A percentile compares a stretch with the other conserved stretches of the same genome.
Conservation (phyloP, 1,140 invertebrate species). For the Heliconius hermathena region DNA sequence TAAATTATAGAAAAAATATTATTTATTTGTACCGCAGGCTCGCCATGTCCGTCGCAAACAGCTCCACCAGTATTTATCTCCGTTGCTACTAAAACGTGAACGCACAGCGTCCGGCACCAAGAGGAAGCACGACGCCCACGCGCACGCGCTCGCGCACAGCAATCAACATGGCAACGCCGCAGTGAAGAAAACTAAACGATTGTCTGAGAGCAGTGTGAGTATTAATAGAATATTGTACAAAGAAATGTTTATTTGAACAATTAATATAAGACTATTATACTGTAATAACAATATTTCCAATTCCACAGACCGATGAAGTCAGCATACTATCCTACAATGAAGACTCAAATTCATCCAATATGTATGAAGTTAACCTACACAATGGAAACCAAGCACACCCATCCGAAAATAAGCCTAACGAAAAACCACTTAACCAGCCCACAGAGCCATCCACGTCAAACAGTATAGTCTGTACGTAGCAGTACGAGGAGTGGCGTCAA, state of each 20-base stretch:
- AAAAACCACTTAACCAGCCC: constrained; percentile 40
- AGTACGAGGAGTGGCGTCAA: constrained; percentile 70
- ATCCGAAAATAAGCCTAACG: constrained; percentile 38
- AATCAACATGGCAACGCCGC: neutral
- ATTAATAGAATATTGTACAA: neutral
- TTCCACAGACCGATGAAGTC: constrained; percentile 67
- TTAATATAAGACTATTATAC: no score
- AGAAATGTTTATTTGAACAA: no score
- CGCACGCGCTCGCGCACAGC: constrained; percentile 28
- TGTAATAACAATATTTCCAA: no score
- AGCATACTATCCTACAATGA: constrained; percentile 74
- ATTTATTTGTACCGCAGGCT: constrained; percentile 69
- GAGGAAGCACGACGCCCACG: constrained; percentile 51
- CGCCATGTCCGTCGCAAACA: constrained; percentile 89
- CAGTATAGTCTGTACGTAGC: constrained; percentile 73
- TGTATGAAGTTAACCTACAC: constrained; percentile 66
- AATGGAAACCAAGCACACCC: constrained; percentile 47
- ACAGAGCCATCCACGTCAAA: constrained; percentile 56
- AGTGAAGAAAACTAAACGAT: constrained; percentile 66
- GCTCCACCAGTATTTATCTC: constrained; percentile 88
- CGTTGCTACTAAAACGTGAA: constrained; percentile 86
- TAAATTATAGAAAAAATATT: no score
- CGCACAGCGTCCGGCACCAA: constrained; percentile 78
- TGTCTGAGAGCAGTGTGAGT: constrained; percentile 74
- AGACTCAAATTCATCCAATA: constrained; percentile 76